Conservation (phyloP, 2,113 vertebrate genomes). For the Phalacrocorax brasilianus region DNA sequence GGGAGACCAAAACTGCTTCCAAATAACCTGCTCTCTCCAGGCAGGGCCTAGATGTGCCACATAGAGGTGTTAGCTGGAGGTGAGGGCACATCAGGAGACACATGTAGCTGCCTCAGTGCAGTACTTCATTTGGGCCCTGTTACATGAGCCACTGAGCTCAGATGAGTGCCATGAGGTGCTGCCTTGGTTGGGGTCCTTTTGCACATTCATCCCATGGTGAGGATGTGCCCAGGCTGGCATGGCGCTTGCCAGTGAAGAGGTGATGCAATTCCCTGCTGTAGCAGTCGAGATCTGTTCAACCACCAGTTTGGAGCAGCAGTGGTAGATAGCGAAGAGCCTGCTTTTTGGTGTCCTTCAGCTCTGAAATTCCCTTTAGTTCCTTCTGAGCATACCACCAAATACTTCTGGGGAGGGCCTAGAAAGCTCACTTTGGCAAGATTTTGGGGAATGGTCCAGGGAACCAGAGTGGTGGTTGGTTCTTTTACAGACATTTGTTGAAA, state of each 20-base stretch:
- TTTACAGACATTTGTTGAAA: neutral
- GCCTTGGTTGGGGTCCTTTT: neutral
- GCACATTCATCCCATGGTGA: neutral
- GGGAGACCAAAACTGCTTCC: neutral
- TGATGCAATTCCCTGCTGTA: neutral
- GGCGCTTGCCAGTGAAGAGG: neutral
- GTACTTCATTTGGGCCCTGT: neutral
- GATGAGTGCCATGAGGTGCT: neutral
- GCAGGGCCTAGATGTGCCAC: neutral
- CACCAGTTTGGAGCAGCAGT: neutral
- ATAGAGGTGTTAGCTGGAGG: neutral
- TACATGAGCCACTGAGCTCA: neutral
- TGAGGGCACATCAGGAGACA: neutral
- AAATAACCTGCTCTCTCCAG: neutral
- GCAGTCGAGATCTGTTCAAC: neutral
- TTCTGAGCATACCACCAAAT: neutral
- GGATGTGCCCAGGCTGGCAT: neutral
- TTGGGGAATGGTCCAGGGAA: neutral
- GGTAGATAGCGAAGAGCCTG: neutral
- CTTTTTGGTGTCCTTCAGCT: neutral
- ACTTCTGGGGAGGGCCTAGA: neutral
- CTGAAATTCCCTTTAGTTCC: neutral
- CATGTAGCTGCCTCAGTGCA: neutral
- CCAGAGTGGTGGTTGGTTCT: neutral
- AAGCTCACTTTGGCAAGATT: neutral